Conservation (phyloP, 2,888 invertebrate species). For the Theretra japonica region DNA sequence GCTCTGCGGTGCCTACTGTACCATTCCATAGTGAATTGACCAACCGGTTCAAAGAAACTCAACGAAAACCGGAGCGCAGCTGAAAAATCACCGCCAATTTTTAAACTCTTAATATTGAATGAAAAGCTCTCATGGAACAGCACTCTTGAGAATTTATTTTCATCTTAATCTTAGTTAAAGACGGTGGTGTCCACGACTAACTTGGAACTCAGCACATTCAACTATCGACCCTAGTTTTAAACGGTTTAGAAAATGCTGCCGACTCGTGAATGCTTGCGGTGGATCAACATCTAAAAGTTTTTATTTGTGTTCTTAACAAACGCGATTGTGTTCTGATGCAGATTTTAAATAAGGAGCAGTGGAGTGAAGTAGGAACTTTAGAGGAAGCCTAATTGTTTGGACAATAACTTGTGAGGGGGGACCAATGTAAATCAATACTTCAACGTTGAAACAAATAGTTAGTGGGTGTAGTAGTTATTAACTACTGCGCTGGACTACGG, state of each 20-base stretch:
- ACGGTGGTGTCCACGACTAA: conserved; percentile 23
- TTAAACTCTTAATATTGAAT: conserved; percentile 39
- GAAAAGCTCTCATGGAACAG: conserved; percentile 36
- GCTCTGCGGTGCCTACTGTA: conserved; percentile 38
- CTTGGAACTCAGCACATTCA: background rate
- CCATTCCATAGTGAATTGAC: conserved; percentile 43
- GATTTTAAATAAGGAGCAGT: background rate
- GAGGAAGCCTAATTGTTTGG: background rate
- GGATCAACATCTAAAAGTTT: conserved; percentile 1
- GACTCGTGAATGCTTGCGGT: background rate
- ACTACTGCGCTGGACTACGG: too few species aligned
- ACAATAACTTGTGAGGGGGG: background rate
- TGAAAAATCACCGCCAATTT: conserved; percentile 49
- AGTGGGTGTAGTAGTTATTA: too few species aligned
- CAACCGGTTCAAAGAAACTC: conserved; percentile 41
- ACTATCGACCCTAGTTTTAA: conserved; percentile 16
- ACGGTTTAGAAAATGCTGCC: conserved; percentile 15
- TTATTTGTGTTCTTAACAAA: conserved; percentile 7
- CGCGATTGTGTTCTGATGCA: background rate
- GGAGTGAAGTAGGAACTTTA: background rate
- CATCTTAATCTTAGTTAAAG: conserved; percentile 50
- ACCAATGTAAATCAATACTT: too few species aligned
- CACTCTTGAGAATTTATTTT: conserved; percentile 50
- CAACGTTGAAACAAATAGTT: too few species aligned
- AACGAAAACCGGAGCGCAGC: conserved; percentile 39